Evolutionary conservation across 2,888 invertebrate species (phyloP), one percentile per base, ranked within the genome.

Genomic region (Drosophila greeni): DNA sequence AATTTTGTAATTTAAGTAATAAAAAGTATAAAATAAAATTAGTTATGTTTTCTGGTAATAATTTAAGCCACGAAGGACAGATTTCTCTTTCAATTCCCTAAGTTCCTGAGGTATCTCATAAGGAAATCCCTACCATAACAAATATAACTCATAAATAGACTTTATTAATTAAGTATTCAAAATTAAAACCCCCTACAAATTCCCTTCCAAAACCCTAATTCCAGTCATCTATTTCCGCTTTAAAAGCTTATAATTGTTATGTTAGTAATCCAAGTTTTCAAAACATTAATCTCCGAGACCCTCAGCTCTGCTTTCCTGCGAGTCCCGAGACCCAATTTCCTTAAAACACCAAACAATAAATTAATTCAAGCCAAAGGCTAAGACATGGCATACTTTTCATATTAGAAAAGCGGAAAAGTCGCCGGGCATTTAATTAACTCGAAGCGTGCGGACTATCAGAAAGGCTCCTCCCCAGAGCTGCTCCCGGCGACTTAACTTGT

Each of bases 361-460:
- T 79, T 81, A 78, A 73, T 66, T 75, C 73, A 60, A 53, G 60
- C 51, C 40, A 36, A 36, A n/a, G 34, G 20, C 42, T 56, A 48
- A 69, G 58, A 18, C 69, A 23, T 36, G 16, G 24, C 59, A 48
- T 47, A 59, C 48, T 53, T 52, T 60, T 53, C 39, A 40, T 47
- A 53, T 56, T 48, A 49, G 20, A 31, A 47, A 31, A 39, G 56
- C 8, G n/a, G n/a, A 43, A 34, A 48, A 65, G 37, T 52, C 24
- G 40, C 49, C 45, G 47, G 48, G 66, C 48, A 66, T 69, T 74
- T 81, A 76, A 79, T 79, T 84, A 79, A 79, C 82, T 79, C 64
- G 23, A 42, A 62, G 48, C 62, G 72, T 72, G 79, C 49, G 48
- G 58, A 68, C 73, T 81, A 71, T 78, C 82, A 77, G 66, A 75